These are phyloP conservation scores for Caenorhabditis elegans DNA, from an alignment of 1,140 invertebrate species.

Conservation along the genomic window WBcel235 BX284606.5:2791501-2792000, in stretches of 20 bases:
- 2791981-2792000: not conserved
- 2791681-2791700: conserved; percentile 9
- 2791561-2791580: not conserved
- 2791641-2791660: not conserved
- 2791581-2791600: not conserved
- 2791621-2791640: not conserved
- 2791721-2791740: not conserved
- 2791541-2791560: conserved; percentile 32
- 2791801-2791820: not conserved
- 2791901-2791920: not conserved
- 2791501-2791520: conserved; percentile 10
- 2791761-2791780: not conserved
- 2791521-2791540: conserved; percentile 16
- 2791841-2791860: no score
- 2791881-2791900: no score
- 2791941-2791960: not conserved
- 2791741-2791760: no score
- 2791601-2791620: not conserved
- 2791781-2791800: not conserved
- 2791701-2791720: not conserved
- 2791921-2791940: not conserved
- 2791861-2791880: no score
- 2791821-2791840: no score
- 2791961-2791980: conserved; percentile 18
- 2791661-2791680: not conserved